Percentiles rank a stretch among this genome's conserved stretches.
Conservation (phyloP, 1,140 invertebrate genomes). For the Drosophila azteca region DNA sequence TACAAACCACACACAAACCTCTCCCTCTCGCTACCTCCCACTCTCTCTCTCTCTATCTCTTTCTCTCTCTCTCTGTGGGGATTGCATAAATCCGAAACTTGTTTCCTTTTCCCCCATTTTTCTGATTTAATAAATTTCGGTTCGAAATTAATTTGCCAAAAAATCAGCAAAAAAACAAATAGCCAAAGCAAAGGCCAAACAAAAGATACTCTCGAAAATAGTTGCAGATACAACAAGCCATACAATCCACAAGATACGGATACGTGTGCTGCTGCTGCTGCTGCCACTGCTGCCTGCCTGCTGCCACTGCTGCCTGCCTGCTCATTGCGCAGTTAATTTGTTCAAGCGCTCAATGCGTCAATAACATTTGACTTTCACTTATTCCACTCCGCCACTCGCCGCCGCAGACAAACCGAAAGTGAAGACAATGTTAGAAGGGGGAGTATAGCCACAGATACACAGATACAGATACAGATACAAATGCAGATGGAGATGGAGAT, state of each 20-base stretch:
- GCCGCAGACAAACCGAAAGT: constrained; percentile 41
- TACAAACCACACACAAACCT: constrained; percentile 3
- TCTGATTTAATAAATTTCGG: constrained; percentile 51
- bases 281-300: constrained; percentile 13
- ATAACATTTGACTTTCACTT: constrained; percentile 80
- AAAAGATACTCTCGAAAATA: constrained; percentile 45
- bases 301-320: constrained; percentile 17
- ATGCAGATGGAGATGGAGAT: no score
- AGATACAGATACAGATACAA: constrained; percentile 28
- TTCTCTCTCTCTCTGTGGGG: neutral
- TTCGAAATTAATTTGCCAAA: constrained; percentile 48
- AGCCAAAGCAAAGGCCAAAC: constrained; percentile 19
- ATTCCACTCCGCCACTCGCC: constrained; percentile 53
- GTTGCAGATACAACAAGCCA: constrained; percentile 33
- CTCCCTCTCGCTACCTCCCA: no score
- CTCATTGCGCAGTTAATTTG: constrained; percentile 80
- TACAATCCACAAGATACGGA: neutral
- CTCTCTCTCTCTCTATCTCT: no score
- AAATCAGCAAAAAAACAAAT: constrained; percentile 38
- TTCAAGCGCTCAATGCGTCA: constrained; percentile 79
- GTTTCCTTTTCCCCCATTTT: constrained; percentile 48
- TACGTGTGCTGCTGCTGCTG: constrained; percentile 5
- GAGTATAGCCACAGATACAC: constrained; percentile 9
- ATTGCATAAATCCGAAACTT: constrained; percentile 52
- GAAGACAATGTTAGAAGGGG: constrained; percentile 40